Base-by-base conservation (phyloP, 1,140 invertebrate genomes). In the Pararge aegeria region DNA sequence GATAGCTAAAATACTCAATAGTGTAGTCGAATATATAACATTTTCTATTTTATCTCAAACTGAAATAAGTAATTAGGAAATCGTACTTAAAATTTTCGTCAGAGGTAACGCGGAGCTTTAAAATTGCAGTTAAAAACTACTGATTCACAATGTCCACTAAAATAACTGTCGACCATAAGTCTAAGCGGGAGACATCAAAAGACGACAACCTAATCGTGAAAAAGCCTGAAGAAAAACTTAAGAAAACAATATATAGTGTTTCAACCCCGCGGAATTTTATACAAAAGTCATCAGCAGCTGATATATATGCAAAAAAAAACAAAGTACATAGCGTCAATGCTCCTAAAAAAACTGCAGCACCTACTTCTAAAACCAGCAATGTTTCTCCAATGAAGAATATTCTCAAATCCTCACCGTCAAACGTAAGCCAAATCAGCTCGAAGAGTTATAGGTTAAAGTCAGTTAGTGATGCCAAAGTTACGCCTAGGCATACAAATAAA, bases 251-350 rank as follows among this genome's bases (percentile, higher is more conserved):
- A 0, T 60, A 74, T 55, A 70, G 51, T 19, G 60, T 72, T 1
- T 66, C 75, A 0, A 87, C 83, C 0, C 79, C 86, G 15, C 59
- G 83, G 15, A 76, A 56, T 55, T 83, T 63, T 16, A 5, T 77
- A 7, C 73, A 77, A 52, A 84, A 84, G 40, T 68, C 80, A 4
- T 62, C 75, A 0, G 57, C 83, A 1, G 64, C 74, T 4, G 83
- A 89, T 61, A 86, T 89, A 61, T 89, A 89, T 29, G 63, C 61
- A 52, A 78, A 54, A 73, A 72, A 63, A 74, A 73, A 51, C 55
- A 67, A 24, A 37, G 18, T 20, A 20, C 30, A 42, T 44, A 27
- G 20, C 1, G 40, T 53, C 0, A 78, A 73, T 67, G 70, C 83
- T 1, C 76, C 78, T 3, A 84, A 73, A 54, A 87, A 84, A 18